Base-by-base conservation (phyloP, 2,797 vertebrate species). In the Pelochelys cantorii region DNA sequence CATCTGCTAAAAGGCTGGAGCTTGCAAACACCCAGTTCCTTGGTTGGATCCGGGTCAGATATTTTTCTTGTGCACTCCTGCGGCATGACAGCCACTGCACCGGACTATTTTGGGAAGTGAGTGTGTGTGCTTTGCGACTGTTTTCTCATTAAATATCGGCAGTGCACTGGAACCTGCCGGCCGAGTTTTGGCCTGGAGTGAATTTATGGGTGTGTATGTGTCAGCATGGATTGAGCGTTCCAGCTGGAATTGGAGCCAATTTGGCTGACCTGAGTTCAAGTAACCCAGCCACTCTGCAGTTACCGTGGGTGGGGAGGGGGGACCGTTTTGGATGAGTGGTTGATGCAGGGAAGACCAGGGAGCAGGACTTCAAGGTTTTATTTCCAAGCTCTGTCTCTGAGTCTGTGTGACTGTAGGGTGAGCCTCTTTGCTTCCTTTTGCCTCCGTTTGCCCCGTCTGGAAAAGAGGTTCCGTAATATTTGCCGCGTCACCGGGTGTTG, bases 191-290 rank as follows among this genome's bases (percentile, higher is more conserved):
- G 13, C 60, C 90, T 0, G 78, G 91, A 1, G 23, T 12, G 90
- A 79, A n/a, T 3, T 0, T 79, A 29, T 91, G 85, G 95, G 92
- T 81, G 25, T 5, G 65, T 3, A 10, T 55, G 93, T 92, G 93
- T 91, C 92, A 54, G 93, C 0, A 14, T 74, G 95, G 91, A 79
- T 4, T 95, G 96, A 90, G 91, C 12, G 27, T 78, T n/a, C 57
- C 29, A 89, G 87, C 89, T 75, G 86, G 27, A 3, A 1, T 1
- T 8, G n/a, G 80, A 93, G 87, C 78, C 89, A 81, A 90, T 92
- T 86, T 82, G 89, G 84, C 90, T 27, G 65, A 42, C 53, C 15
- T 1, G 2, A 12, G 11, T 20, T 59, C 37, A 42, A 34, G 13
- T 56, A 42, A 15, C 74, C 74, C 74, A 27, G 42, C 42, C 22